A percentile compares a stretch with the other conserved stretches of the same genome.
These are phyloP conservation scores for Hemibagrus guttatus DNA, from an alignment of 2,797 vertebrate species.

Conservation along the genomic window DNA sequence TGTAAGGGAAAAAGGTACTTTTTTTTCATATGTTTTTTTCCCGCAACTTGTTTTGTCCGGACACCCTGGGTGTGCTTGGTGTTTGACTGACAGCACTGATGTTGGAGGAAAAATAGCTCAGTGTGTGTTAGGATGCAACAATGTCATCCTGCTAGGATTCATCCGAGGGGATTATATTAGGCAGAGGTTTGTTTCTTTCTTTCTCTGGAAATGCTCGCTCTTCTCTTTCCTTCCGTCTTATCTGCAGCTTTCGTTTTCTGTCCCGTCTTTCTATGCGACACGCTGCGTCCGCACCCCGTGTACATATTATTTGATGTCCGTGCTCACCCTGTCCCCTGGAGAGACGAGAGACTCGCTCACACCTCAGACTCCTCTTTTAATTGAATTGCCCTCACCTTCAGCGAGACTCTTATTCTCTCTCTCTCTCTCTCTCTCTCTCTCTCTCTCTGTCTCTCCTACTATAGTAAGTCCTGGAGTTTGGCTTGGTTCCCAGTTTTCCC, in stretches of 20 bases:
- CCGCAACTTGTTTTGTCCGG: neutral
- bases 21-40: neutral
- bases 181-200: neutral
- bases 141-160: slow-evolving; percentile 26
- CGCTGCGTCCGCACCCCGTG: slow-evolving; percentile 15
- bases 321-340: slow-evolving; percentile 22
- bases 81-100: slow-evolving; percentile 12
- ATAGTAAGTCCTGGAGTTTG: slow-evolving; percentile 62
- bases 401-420: slow-evolving; percentile 22
- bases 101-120: slow-evolving; percentile 11
- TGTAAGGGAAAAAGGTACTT: neutral
- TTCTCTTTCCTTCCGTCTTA: slow-evolving; percentile 1
- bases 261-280: neutral
- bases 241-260: neutral
- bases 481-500: slow-evolving; percentile 59
- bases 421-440: slow-evolving; percentile 23
- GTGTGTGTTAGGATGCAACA: slow-evolving; percentile 4
- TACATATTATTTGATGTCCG: slow-evolving; percentile 39
- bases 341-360: slow-evolving; percentile 42
- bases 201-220: neutral
- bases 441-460: slow-evolving; percentile 34
- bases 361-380: slow-evolving; percentile 46
- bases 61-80: slow-evolving; percentile 8
- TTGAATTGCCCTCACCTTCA: slow-evolving; percentile 53
- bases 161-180: slow-evolving; percentile 19